A percentile compares a stretch with the other conserved stretches of the same genome.
Evolutionary conservation across 2,113 vertebrate genomes (phyloP).

Genomic region (Ranitomeya imitator): DNA sequence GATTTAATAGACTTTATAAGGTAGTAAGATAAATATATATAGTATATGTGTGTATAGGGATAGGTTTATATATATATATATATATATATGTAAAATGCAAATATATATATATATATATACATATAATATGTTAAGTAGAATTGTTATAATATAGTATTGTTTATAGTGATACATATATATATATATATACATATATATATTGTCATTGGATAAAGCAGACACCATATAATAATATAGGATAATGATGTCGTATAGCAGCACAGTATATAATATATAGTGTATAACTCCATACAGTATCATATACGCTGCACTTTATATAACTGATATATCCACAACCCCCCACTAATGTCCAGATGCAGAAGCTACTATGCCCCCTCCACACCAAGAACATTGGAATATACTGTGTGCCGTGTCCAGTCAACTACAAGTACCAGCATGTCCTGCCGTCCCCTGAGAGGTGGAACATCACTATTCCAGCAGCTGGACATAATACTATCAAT

Average conservation of each 20-base stretch:
- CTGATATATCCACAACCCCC: too few relatives aligned
- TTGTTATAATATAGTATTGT: too few relatives aligned
- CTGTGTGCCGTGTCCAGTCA: background rate
- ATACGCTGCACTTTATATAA: background rate
- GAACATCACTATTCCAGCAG: background rate
- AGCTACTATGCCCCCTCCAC: background rate
- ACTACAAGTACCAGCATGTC: background rate
- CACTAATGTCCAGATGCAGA: background rate
- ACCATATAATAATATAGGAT: background rate
- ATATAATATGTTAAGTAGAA: too few relatives aligned
- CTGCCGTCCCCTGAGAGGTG: background rate
- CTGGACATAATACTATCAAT: slow-evolving; percentile 5
- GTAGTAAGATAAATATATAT: too few relatives aligned
- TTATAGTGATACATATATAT: too few relatives aligned
- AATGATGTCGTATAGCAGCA: background rate
- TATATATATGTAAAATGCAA: too few relatives aligned
- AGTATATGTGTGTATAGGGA: too few relatives aligned
- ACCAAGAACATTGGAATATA: background rate
- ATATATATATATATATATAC: too few relatives aligned
- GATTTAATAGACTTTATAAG: too few relatives aligned
- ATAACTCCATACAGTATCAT: background rate
- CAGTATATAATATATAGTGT: background rate
- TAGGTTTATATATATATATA: too few relatives aligned
- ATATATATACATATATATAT: too few relatives aligned
- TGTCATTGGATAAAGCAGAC: too few relatives aligned